phyloP scores from a whole-genome alignment of 1,140 invertebrate species.

The Limonius californicus region DNA sequence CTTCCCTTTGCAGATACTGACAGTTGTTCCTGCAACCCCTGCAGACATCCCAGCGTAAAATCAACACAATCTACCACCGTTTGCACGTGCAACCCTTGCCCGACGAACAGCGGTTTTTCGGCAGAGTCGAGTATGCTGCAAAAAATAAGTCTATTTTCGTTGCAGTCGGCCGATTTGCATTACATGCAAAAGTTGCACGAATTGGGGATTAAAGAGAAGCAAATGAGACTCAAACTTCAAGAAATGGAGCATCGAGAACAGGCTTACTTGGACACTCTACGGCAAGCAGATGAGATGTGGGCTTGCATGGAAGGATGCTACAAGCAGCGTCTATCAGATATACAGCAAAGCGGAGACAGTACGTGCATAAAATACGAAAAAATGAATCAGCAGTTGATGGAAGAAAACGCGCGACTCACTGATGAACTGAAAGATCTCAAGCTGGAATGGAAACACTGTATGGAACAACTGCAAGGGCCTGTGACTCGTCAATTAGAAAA shows the following conservation, averaged over 20 bases:
- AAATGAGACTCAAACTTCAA: slow-evolving; percentile 12
- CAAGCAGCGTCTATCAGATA: background rate
- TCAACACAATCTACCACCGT: background rate
- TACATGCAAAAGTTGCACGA: slow-evolving; percentile 8
- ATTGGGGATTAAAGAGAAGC: slow-evolving; percentile 16
- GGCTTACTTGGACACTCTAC: slow-evolving; percentile 13
- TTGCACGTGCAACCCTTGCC: background rate
- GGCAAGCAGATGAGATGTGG: background rate
- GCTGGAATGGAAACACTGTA: slow-evolving; percentile 36
- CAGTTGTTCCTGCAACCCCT: no score
- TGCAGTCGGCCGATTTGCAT: background rate
- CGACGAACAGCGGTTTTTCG: no score
- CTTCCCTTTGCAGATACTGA: no score
- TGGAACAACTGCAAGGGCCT: slow-evolving; percentile 38
- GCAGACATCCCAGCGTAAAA: no score
- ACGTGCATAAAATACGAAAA: slow-evolving; percentile 20
- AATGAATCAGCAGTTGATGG: slow-evolving; percentile 30
- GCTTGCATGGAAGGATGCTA: slow-evolving; percentile 14
- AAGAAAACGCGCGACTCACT: slow-evolving; percentile 36
- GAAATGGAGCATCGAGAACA: slow-evolving; percentile 20
- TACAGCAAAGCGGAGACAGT: background rate
- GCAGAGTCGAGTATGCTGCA: no score
- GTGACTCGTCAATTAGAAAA: slow-evolving; percentile 22
- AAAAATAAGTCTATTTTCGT: background rate
- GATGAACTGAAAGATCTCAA: slow-evolving; percentile 37